phyloP scores from a whole-genome alignment of 2,888 invertebrate genomes.

The Drosophila differens region DNA sequence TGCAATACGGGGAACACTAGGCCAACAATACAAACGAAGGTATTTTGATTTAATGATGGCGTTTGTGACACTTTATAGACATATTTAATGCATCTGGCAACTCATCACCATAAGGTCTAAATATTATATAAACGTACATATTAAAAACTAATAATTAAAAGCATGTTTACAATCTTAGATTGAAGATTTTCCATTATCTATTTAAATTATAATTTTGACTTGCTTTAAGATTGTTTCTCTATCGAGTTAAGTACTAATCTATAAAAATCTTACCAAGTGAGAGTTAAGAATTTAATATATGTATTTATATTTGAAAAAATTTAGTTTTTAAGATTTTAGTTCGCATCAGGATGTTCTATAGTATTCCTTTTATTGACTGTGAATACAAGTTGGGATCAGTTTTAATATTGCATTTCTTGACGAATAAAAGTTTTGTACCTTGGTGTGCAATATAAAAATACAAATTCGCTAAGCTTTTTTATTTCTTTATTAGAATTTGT shows the following conservation, averaged over 20 bases:
- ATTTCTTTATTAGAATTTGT: background rate
- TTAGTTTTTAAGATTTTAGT: background rate
- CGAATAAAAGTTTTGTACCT: too few relatives aligned
- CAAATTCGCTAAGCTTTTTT: background rate
- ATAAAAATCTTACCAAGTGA: background rate
- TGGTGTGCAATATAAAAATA: background rate
- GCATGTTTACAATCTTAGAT: background rate
- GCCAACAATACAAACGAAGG: background rate
- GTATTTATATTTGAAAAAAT: background rate
- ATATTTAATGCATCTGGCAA: background rate
- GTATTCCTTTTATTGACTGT: background rate
- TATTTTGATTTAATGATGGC: slow-evolving; percentile 23
- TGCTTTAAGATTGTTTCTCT: background rate
- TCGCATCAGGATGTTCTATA: background rate
- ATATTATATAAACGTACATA: background rate
- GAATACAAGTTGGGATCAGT: background rate
- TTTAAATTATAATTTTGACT: background rate
- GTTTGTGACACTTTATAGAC: slow-evolving; percentile 6
- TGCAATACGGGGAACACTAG: slow-evolving; percentile 35
- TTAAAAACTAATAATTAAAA: background rate
- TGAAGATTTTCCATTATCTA: background rate
- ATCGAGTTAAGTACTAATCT: background rate
- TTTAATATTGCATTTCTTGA: background rate
- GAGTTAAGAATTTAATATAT: background rate
- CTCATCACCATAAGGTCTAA: background rate